These are phyloP conservation scores for Gobius niger DNA, from an alignment of 2,113 vertebrate species.

Conservation along the genomic window DNA sequence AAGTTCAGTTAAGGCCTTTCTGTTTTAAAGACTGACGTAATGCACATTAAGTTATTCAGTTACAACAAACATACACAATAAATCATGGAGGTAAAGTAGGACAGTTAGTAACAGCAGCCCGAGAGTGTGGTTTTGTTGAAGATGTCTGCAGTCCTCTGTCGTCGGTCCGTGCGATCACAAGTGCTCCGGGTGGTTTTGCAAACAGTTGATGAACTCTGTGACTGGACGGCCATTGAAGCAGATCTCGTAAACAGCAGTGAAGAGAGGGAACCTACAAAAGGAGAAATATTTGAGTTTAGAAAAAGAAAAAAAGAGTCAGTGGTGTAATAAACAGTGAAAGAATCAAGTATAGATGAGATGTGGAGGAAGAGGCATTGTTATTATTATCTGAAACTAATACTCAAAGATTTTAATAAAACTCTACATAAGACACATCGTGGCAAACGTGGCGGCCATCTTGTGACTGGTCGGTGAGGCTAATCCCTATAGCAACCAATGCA, in stretches of 20 bases:
- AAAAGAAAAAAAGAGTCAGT: too few relatives aligned
- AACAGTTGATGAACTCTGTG: slow-evolving; percentile 85
- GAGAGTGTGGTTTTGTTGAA: background rate
- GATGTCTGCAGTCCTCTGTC: background rate
- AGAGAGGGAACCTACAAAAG: slow-evolving; percentile 89
- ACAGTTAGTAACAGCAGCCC: background rate
- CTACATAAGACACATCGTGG: too few relatives aligned
- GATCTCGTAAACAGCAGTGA: slow-evolving; percentile 89
- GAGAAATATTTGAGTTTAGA: background rate
- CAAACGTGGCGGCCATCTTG: too few relatives aligned
- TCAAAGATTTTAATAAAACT: too few relatives aligned
- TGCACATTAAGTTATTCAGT: slow-evolving; percentile 8
- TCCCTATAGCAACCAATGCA: too few relatives aligned
- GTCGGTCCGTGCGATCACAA: slow-evolving; percentile 62
- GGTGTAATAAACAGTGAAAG: too few relatives aligned
- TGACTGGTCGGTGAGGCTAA: too few relatives aligned
- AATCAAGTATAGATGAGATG: too few relatives aligned
- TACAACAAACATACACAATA: background rate
- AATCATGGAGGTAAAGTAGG: background rate
- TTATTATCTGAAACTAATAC: too few relatives aligned
- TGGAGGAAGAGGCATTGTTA: too few relatives aligned
- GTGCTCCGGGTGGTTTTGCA: slow-evolving; percentile 95
- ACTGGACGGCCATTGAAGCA: slow-evolving; percentile 88
- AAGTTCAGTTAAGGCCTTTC: slow-evolving; percentile 52
- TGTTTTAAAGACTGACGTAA: slow-evolving; percentile 16